phyloP scores from a whole-genome alignment of 2,113 vertebrate genomes.

The Lepus americanus region DNA sequence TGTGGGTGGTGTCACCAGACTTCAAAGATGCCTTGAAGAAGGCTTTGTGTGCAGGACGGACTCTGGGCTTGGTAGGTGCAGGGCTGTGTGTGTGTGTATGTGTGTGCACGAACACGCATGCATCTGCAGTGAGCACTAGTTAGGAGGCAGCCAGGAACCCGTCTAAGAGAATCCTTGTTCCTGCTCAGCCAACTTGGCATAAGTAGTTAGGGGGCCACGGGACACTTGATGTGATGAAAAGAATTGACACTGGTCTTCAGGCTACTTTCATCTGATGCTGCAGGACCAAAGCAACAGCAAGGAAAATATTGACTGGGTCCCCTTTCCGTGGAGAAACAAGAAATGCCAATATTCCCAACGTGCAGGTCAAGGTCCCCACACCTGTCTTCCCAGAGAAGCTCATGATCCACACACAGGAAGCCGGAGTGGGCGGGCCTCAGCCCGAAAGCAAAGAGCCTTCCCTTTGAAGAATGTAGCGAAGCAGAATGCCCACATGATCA shows the following conservation, averaged over 20 bases:
- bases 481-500: slow-evolving; percentile 70
- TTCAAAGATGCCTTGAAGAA: slow-evolving; percentile 35
- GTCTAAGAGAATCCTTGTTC: not conserved
- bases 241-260: slow-evolving; percentile 62
- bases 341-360: slow-evolving; percentile 67
- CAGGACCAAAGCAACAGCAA: not conserved
- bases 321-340: slow-evolving; percentile 47
- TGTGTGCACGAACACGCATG: accelerated
- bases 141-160: not conserved
- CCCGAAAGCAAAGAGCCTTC: slow-evolving; percentile 82
- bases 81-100: not conserved
- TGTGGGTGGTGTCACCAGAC: not conserved
- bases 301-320: not conserved
- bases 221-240: slow-evolving; percentile 36
- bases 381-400: slow-evolving; percentile 73
- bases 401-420: slow-evolving; percentile 43
- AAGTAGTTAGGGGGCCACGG: not conserved
- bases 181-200: slow-evolving; percentile 29
- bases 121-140: not conserved
- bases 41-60: not conserved
- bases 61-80: not conserved
- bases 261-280: slow-evolving; percentile 70
- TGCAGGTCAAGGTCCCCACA: slow-evolving; percentile 43
- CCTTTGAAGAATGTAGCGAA: slow-evolving; percentile 83
- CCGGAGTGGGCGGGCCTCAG: not conserved